Conservation (phyloP, 2,888 invertebrate species). For the Phasia obesa region DNA sequence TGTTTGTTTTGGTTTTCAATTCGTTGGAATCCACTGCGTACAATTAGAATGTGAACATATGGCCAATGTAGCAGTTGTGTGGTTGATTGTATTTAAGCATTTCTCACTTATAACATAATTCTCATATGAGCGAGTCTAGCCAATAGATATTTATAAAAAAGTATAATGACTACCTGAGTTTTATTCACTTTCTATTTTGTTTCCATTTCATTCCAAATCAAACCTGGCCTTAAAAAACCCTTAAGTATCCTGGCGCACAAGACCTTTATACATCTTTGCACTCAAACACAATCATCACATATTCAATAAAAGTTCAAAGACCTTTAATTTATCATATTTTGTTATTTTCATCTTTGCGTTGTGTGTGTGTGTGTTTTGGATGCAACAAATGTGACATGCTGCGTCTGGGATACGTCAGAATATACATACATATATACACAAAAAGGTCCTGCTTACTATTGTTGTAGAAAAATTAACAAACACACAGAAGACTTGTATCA, state of each 20-base stretch:
- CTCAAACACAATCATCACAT: background rate
- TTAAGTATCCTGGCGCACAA: constrained; percentile 56
- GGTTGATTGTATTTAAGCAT: constrained; percentile 46
- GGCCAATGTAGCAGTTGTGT: constrained; percentile 65
- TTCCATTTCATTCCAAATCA: constrained; percentile 22
- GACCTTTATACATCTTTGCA: constrained; percentile 8
- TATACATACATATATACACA: too few species aligned
- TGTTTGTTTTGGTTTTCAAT: constrained; percentile 14
- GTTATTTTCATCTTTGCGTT: background rate
- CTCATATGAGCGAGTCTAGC: constrained; percentile 1
- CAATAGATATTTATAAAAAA: constrained; percentile 12
- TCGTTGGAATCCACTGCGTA: background rate
- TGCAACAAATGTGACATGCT: constrained; percentile 67
- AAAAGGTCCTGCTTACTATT: constrained; percentile 37
- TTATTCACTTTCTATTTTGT: constrained; percentile 37
- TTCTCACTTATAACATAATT: constrained; percentile 11
- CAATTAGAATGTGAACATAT: constrained; percentile 65
- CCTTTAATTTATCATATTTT: constrained; percentile 41
- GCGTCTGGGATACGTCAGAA: constrained; percentile 39
- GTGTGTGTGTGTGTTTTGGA: constrained; percentile 14
- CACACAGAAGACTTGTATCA: background rate
- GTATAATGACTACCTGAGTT: constrained; percentile 58
- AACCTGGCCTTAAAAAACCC: constrained; percentile 38
- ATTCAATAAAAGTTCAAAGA: constrained; percentile 63
- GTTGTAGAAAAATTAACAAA: constrained; percentile 16